Evolutionary conservation across 2,113 vertebrate genomes (phyloP).

Genomic region (Clarias macrocephalus): DNA sequence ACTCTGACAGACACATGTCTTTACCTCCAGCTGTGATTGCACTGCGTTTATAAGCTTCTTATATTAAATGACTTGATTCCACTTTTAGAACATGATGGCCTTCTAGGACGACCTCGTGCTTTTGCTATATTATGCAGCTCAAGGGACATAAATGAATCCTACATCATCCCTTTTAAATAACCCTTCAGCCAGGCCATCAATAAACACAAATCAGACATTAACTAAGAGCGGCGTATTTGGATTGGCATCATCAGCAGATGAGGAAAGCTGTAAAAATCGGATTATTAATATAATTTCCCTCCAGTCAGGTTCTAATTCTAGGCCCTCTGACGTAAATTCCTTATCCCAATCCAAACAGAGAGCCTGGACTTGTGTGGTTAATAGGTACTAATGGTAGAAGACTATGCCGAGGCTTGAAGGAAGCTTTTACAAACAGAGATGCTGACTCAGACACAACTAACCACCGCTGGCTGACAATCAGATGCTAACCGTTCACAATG

Average conservation of each 20-base stretch:
- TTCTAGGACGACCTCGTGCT: background rate
- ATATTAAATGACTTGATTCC: background rate
- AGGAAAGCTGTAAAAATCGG: background rate
- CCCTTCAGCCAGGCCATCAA: background rate
- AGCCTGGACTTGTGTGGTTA: slow-evolving; percentile 5
- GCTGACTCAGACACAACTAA: slow-evolving; percentile 35
- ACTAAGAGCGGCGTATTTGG: background rate
- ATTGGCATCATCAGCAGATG: slow-evolving; percentile 21
- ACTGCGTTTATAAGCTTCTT: background rate
- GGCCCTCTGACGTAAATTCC: slow-evolving; percentile 11
- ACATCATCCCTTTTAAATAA: slow-evolving; percentile 21
- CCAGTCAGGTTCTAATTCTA: slow-evolving; percentile 11
- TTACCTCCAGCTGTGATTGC: slow-evolving; percentile 27
- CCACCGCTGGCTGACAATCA: background rate
- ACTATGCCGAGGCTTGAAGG: slow-evolving; percentile 6
- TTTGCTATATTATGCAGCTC: background rate
- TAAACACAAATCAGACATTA: background rate
- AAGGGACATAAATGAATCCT: background rate
- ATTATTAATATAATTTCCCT: slow-evolving; percentile 17
- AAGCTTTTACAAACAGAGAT: background rate
- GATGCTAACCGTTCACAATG: slow-evolving; percentile 6
- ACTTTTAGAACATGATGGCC: background rate
- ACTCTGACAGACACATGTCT: background rate
- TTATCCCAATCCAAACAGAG: slow-evolving; percentile 10
- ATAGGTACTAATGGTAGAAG: slow-evolving; percentile 16